These are phyloP conservation scores for Achatina immaculata DNA, from an alignment of 1,140 invertebrate genomes.

Conservation along the genomic window DNA sequence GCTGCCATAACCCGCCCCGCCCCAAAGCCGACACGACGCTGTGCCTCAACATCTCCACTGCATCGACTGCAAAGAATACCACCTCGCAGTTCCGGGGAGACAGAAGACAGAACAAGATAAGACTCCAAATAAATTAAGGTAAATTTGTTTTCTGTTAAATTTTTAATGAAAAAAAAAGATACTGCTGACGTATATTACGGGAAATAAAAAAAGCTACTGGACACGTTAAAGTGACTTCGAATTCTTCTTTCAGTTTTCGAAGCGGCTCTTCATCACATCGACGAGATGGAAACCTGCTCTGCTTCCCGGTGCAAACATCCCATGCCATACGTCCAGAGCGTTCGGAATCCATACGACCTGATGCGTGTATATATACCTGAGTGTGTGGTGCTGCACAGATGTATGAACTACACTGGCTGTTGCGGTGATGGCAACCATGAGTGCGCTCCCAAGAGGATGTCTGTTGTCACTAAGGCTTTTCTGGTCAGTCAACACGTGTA, in stretches of 20 bases:
- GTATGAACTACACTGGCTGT: slow-evolving; percentile 14
- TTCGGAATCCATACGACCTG: background rate
- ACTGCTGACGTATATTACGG: too few species aligned
- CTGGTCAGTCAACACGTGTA: slow-evolving; percentile 18
- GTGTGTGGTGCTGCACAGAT: slow-evolving; percentile 9
- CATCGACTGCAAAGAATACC: too few species aligned
- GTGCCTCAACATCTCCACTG: too few species aligned
- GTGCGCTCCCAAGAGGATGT: slow-evolving; percentile 6
- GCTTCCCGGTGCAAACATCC: background rate
- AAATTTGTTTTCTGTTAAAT: too few species aligned
- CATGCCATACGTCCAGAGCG: background rate
- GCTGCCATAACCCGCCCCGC: too few species aligned
- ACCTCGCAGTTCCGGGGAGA: too few species aligned
- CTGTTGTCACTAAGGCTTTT: background rate
- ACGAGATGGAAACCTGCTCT: background rate
- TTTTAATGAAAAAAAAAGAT: too few species aligned
- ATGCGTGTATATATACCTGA: background rate
- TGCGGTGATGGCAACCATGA: background rate
- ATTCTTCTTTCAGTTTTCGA: slow-evolving; percentile 12
- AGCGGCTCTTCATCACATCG: slow-evolving; percentile 18
- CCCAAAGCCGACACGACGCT: too few species aligned
- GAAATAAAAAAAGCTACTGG: too few species aligned
- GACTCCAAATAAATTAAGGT: too few species aligned
- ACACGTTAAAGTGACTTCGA: too few species aligned
- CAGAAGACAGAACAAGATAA: too few species aligned